These are phyloP conservation scores for Masnerella sp. DNA, from an alignment of 2,888 invertebrate genomes.

Conservation along the genomic window DNA sequence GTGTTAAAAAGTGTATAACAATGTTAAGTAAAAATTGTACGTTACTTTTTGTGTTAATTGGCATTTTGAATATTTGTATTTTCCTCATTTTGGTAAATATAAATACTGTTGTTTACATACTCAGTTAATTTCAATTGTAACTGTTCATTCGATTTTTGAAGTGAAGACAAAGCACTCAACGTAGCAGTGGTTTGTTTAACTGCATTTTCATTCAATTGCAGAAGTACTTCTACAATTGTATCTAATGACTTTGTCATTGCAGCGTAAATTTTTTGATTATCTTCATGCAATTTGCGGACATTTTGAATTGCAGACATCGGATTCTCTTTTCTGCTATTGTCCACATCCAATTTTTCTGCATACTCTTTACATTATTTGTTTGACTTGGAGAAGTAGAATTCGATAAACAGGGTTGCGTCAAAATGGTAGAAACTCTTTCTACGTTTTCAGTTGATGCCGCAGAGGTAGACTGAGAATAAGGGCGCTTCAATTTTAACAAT, in stretches of 20 bases:
- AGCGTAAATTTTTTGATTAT: neutral
- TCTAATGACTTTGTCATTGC: neutral
- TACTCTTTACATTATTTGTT: no score
- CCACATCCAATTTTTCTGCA: neutral
- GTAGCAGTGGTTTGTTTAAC: neutral
- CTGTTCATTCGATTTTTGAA: constrained; percentile 2
- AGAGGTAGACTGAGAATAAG: no score
- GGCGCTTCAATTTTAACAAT: no score
- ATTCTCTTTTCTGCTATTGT: no score
- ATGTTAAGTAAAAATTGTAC: no score
- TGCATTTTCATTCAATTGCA: neutral
- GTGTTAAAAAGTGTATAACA: no score
- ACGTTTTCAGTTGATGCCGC: no score
- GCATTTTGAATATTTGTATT: no score
- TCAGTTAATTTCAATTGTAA: neutral
- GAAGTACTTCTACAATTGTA: neutral
- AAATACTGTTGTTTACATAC: neutral
- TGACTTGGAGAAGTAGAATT: no score
- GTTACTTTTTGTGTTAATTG: no score
- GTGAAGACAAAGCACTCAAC: neutral
- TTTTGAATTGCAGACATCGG: neutral
- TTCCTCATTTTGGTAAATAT: neutral
- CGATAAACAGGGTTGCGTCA: no score
- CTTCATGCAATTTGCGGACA: neutral
- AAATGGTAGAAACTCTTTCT: no score